These are phyloP conservation scores for Pristionchus mayeri DNA, from an alignment of 2,888 invertebrate genomes.

Conservation along the genomic window DNA sequence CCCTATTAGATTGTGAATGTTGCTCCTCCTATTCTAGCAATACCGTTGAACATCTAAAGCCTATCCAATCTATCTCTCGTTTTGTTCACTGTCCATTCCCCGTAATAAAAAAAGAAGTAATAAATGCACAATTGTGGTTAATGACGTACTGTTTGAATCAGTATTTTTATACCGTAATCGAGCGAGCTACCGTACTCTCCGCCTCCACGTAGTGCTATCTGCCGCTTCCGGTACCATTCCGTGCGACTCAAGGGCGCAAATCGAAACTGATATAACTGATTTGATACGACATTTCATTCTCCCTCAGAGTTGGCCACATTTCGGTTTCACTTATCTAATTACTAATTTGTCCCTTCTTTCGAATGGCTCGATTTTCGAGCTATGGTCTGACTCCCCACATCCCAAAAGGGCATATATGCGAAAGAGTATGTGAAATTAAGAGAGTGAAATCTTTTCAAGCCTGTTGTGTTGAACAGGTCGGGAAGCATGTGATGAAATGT, in stretches of 20 bases:
- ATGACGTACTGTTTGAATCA: background rate
- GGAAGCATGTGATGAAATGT: background rate
- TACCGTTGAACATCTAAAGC: constrained; percentile 21
- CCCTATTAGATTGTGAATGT: constrained; percentile 10
- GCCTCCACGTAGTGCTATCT: too few relatives aligned
- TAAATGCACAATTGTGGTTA: background rate
- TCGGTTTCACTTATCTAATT: constrained; percentile 4
- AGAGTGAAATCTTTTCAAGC: too few relatives aligned
- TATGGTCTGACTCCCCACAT: too few relatives aligned
- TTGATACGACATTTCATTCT: background rate
- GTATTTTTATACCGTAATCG: background rate
- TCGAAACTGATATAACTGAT: too few relatives aligned
- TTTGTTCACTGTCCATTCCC: constrained; percentile 3
- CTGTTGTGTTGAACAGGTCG: too few relatives aligned
- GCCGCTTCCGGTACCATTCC: background rate
- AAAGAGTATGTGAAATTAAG: too few relatives aligned
- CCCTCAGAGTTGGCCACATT: background rate
- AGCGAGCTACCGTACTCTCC: background rate
- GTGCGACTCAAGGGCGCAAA: too few relatives aligned
- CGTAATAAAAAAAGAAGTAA: constrained; percentile 20
- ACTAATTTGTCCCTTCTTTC: background rate
- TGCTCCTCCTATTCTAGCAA: background rate
- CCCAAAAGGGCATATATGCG: too few relatives aligned
- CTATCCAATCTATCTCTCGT: background rate
- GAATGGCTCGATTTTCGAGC: too few relatives aligned